phyloP scores from a whole-genome alignment of 1,140 invertebrate species.

The Drosophila tristis region DNA sequence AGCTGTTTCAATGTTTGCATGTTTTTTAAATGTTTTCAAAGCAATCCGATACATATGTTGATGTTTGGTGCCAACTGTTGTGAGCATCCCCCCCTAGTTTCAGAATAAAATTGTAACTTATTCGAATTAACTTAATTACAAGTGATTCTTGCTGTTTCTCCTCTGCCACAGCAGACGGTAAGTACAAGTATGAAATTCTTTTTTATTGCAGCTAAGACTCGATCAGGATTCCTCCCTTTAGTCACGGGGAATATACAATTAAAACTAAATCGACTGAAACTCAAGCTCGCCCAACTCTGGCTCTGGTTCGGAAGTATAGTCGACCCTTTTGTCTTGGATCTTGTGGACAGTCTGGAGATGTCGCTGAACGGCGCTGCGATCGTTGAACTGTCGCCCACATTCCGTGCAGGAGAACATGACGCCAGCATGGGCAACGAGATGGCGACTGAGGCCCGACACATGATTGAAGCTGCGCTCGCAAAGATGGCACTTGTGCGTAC shows the following conservation, averaged over 20 bases:
- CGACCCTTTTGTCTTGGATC: constrained; percentile 22
- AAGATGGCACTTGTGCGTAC: constrained; percentile 88
- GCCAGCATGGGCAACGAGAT: constrained; percentile 89
- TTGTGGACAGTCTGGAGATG: constrained; percentile 84
- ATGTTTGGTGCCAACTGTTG: constrained; percentile 64
- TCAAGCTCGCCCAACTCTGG: constrained; percentile 41
- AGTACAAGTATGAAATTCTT: too few relatives aligned
- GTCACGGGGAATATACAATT: background rate
- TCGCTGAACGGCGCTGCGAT: constrained; percentile 88
- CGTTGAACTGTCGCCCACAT: constrained; percentile 89
- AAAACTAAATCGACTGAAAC: constrained; percentile 4
- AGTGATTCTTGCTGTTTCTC: too few relatives aligned
- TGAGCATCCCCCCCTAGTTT: constrained; percentile 27
- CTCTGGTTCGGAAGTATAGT: constrained; percentile 41
- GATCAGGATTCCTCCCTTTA: background rate
- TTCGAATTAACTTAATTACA: constrained; percentile 20
- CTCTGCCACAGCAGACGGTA: too few relatives aligned
- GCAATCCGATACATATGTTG: constrained; percentile 24
- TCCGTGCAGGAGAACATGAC: constrained; percentile 88
- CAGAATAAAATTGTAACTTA: constrained; percentile 65
- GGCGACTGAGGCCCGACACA: constrained; percentile 88
- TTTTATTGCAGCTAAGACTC: constrained; percentile 3
- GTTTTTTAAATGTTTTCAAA: constrained; percentile 39
- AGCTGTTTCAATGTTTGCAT: constrained; percentile 64
- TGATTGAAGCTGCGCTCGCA: constrained; percentile 86